Conservation (phyloP, 2,113 vertebrate species). For the Syngnathus floridae region DNA sequence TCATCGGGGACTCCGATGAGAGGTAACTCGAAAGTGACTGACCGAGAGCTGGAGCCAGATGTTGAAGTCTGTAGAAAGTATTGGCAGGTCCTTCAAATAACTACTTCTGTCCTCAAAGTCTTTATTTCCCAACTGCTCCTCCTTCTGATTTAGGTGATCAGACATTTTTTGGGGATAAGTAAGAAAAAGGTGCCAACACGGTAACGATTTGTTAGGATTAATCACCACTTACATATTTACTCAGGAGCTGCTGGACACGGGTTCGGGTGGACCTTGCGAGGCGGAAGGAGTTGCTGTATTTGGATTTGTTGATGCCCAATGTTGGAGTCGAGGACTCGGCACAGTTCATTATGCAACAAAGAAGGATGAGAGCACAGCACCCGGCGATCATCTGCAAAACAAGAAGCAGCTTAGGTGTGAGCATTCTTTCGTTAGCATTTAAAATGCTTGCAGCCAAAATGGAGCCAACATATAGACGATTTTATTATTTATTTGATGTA, state of each 20-base stretch:
- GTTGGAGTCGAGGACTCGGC: slow-evolving; percentile 20
- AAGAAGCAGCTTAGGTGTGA: neutral
- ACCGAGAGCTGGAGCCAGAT: slow-evolving; percentile 65
- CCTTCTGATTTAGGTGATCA: slow-evolving; percentile 45
- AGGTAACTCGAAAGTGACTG: slow-evolving; percentile 24
- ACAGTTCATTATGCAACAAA: slow-evolving; percentile 27
- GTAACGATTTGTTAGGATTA: neutral
- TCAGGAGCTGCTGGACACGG: slow-evolving; percentile 54
- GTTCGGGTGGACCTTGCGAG: slow-evolving; percentile 47
- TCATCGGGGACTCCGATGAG: neutral
- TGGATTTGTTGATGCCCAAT: slow-evolving; percentile 2
- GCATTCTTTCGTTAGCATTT: neutral
- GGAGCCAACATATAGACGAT: too few species aligned
- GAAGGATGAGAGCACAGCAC: slow-evolving; percentile 29
- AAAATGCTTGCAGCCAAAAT: neutral
- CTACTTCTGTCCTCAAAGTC: slow-evolving; percentile 53
- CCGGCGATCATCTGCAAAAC: slow-evolving; percentile 57
- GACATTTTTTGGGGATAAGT: neutral
- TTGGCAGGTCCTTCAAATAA: slow-evolving; percentile 51
- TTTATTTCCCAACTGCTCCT: slow-evolving; percentile 54
- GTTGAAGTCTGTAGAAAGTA: slow-evolving; percentile 57
- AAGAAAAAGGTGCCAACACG: too few species aligned
- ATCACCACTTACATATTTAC: slow-evolving; percentile 52
- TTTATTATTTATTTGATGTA: too few species aligned
- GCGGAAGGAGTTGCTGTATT: slow-evolving; percentile 51